Evolutionary conservation across 2,888 invertebrate genomes (phyloP), one percentile per base, ranked within the genome.

Genomic region (Pyrochroa serraticornis): DNA sequence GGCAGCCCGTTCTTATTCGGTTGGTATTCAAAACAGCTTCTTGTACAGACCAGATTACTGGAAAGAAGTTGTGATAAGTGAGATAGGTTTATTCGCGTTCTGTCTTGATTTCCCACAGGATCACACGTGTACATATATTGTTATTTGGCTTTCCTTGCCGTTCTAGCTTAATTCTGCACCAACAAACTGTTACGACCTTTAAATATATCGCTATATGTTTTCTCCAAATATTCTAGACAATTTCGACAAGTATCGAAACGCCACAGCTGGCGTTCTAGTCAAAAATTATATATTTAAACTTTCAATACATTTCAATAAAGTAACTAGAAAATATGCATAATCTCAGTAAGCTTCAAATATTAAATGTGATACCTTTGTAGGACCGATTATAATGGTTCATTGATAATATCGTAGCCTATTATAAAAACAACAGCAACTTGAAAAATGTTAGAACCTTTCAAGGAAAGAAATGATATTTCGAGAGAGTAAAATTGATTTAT

Each of bases 61-160:
- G 64, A 68, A 70, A 70, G 70, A 71, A 71, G 68, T 72, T 72
- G 72, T 72, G 71, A 74, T 74, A 74, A 72, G 72, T 71, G 72
- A 71, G 72, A 70, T 72, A 66, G 71, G 71, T 71, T 71, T 71
- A 71, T 73, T 72, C 71, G 70, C 66, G 69, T 71, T 66, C 71
- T 64, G 70, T 69, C 69, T 71, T 73, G 72, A 73, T 74, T 74
- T 73, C 74, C 74, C 74, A 51, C 53, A 72, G 74, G 74, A 70
- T 67, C 70, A 70, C 69, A 72, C 71, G 70, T 71, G 71, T 70
- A 69, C 71, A 70, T 68, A 70, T 70, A 74, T 72, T 71, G 71
- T 70, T 73, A 72, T 72, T 71, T 70, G 69, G 69, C 63, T 60
- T 67, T 52, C 53, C 54, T 14, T 46, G 44, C 56, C 34, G 48